These are phyloP conservation scores for Hystrix cristata DNA, from an alignment of 2,113 vertebrate species.

Conservation along the genomic window DNA sequence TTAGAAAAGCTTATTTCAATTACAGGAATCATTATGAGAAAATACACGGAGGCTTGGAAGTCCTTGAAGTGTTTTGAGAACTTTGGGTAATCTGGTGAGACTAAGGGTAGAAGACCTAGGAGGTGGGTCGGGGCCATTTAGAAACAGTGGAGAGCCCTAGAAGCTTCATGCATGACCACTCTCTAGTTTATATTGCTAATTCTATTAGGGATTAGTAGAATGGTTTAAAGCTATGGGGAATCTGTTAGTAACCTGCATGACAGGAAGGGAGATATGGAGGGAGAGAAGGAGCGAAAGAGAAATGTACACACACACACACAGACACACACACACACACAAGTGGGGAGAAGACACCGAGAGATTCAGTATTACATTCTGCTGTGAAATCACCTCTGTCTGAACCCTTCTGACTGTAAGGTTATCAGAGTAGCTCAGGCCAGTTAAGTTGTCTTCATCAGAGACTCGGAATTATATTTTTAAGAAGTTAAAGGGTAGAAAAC, in stretches of 20 bases:
- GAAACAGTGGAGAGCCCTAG: background rate
- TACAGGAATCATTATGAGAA: background rate
- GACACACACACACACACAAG: no score
- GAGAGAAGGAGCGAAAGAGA: background rate
- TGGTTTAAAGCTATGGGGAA: background rate
- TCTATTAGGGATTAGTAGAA: background rate
- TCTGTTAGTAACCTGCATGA: background rate
- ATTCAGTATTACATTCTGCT: background rate
- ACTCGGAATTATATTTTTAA: slow-evolving; percentile 43
- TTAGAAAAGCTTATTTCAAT: background rate
- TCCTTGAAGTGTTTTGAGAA: background rate
- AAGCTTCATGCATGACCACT: background rate
- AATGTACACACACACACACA: background rate
- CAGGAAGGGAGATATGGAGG: background rate
- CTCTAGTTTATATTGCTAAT: background rate
- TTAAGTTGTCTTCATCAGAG: slow-evolving; percentile 5
- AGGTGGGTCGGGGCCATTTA: background rate
- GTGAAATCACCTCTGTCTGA: background rate
- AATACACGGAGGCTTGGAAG: background rate
- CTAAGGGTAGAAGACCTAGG: background rate
- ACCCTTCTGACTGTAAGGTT: slow-evolving; percentile 6
- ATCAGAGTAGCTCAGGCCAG: slow-evolving; percentile 9
- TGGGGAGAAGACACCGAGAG: background rate
- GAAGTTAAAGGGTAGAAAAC: slow-evolving; percentile 45
- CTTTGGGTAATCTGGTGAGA: background rate